Percentiles rank a stretch among this genome's conserved stretches.
phyloP scores from a whole-genome alignment of 2,797 vertebrate species.

The Semotilus atromaculatus region DNA sequence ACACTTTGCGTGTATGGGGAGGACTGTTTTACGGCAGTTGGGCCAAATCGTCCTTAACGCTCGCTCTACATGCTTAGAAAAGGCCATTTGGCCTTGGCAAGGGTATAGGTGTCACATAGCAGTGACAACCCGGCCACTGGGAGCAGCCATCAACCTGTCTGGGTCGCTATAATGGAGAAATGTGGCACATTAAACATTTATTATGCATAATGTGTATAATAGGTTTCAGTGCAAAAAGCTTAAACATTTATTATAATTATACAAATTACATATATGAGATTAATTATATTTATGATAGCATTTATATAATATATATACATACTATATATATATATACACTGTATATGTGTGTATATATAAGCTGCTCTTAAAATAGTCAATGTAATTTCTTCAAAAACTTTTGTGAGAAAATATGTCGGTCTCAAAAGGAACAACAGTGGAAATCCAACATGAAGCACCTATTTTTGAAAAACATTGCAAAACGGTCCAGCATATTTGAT shows the following conservation, averaged over 20 bases:
- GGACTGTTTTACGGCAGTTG: slow-evolving; percentile 9
- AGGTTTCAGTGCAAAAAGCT: background rate
- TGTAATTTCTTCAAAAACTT: slow-evolving; percentile 19
- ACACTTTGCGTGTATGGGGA: slow-evolving; percentile 16
- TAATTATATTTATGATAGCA: background rate
- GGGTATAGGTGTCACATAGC: slow-evolving; percentile 47
- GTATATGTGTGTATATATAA: background rate
- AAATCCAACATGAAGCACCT: slow-evolving; percentile 1
- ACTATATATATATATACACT: background rate
- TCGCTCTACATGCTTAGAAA: slow-evolving; percentile 5
- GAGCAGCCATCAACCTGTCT: slow-evolving; percentile 28
- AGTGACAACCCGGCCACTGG: slow-evolving; percentile 35
- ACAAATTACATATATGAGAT: background rate
- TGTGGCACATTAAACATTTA: slow-evolving; percentile 19
- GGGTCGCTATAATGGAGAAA: slow-evolving; percentile 24
- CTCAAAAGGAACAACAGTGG: background rate
- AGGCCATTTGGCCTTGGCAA: slow-evolving; percentile 52
- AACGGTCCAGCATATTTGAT: slow-evolving; percentile 40
- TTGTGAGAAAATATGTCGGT: background rate
- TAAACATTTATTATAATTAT: background rate
- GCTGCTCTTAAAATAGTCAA: background rate
- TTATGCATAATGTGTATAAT: slow-evolving; percentile 31
- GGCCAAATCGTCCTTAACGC: background rate
- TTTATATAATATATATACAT: background rate
- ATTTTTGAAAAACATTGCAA: slow-evolving; percentile 43